Evolutionary conservation across 2,113 vertebrate genomes (phyloP).

Genomic region (Chaetorhynchus papuensis): DNA sequence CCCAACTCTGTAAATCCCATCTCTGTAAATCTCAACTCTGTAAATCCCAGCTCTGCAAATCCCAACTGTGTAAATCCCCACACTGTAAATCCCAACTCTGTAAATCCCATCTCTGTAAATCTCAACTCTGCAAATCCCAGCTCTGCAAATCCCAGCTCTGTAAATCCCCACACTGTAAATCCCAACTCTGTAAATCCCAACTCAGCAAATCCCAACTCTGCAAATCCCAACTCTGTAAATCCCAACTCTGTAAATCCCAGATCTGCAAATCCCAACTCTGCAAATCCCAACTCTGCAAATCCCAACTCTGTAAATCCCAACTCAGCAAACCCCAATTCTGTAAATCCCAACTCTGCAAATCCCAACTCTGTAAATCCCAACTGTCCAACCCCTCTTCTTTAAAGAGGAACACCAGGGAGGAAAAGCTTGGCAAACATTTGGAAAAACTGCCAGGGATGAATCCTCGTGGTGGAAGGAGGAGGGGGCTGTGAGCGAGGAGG

Average conservation of each 20-base stretch:
- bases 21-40: neutral
- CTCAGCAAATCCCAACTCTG: neutral
- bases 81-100: too few species aligned
- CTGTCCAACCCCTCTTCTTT: neutral
- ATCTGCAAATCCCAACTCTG: accelerated
- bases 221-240: neutral
- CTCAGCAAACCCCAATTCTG: neutral
- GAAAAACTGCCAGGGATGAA: accelerated
- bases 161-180: neutral
- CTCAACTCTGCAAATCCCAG: too few species aligned
- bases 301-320: neutral
- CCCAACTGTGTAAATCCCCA: too few species aligned
- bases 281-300: neutral
- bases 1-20: neutral
- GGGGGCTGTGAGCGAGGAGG: neutral
- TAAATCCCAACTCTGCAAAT: neutral
- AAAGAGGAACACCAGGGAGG: neutral
- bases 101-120: too few species aligned
- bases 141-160: too few species aligned
- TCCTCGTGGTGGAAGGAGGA: neutral
- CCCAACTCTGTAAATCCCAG: neutral
- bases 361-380: neutral
- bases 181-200: neutral
- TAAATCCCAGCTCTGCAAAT: neutral
- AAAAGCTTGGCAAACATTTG: neutral